Base-by-base conservation (phyloP, 2,888 invertebrate genomes). In the Caenorhabditis sinica region DNA sequence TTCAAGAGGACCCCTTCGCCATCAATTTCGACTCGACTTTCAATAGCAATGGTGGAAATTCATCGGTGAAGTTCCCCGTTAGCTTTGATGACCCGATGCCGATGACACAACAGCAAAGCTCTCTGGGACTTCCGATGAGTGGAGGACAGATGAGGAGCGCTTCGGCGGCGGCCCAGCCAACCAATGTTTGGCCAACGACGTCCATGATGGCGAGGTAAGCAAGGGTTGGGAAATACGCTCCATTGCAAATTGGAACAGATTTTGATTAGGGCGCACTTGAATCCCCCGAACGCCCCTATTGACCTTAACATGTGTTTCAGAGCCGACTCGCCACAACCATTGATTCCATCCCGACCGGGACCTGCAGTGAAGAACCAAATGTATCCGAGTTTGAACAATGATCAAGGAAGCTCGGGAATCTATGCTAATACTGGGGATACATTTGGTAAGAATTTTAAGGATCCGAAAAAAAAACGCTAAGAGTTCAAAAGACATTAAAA, bases 271-370 rank as follows among this genome's bases (percentile, higher is more conserved):
- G 33, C 33, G 8, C 33, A 33, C 8, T 33, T 36, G n/a, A n/a
- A n/a, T n/a, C n/a, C n/a, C n/a, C n/a, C n/a, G n/a, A n/a, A n/a
- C n/a, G n/a, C n/a, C n/a, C n/a, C n/a, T 36, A 9, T 36, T 36
- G 53, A 20, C 20, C 40, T 71, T 40, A 36, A 60, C 43, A 15
- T 15, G 28, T 60, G 2, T 76, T 82, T 0, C 83, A 71, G 88
- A 65, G 80, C 85, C 43, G 88, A 88, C 43, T 88, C 88, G 1
- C 88, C 88, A 5, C 87, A 85, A 43, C 88, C 88, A 8, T 56
- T 87, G 23, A 86, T 88, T 40, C 88, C 88, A 20, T 85, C 85
- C 5, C 43, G 88, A 15, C 88, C 88, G 2, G 83, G 72, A n/a
- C 80, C 88, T 0, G 45, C 65, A 4, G 77, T 82, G 20, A 82